Evolutionary conservation across 2,888 invertebrate genomes (phyloP).

Genomic region (Allygus modestus): DNA sequence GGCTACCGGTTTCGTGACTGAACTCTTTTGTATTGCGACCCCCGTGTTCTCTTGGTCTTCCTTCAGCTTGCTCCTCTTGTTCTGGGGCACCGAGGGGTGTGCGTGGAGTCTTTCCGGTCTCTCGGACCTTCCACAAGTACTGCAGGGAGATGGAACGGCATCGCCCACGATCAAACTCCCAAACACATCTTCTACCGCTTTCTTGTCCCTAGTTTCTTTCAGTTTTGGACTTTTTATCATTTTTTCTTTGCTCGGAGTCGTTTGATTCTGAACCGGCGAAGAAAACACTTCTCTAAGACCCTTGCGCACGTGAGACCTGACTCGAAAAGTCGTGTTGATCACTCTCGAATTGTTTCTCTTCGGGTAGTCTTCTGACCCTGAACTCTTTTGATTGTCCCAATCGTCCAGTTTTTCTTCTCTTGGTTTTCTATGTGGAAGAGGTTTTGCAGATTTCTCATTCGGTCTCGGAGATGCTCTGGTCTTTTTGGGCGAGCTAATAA

Average conservation of each 20-base stretch:
- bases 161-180: slow-evolving; percentile 60
- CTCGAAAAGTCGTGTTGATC: slow-evolving; percentile 62
- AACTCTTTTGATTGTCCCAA: slow-evolving; percentile 65
- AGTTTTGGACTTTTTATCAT: slow-evolving; percentile 45
- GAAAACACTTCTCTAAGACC: slow-evolving; percentile 59
- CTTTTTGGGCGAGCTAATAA: slow-evolving; percentile 60
- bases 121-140: slow-evolving; percentile 82
- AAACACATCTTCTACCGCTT: slow-evolving; percentile 63
- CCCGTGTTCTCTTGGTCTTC: slow-evolving; percentile 57
- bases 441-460: slow-evolving; percentile 38
- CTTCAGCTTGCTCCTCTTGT: slow-evolving; percentile 67
- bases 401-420: slow-evolving; percentile 47
- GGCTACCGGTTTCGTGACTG: slow-evolving; percentile 77
- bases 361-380: slow-evolving; percentile 57
- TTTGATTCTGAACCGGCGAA: slow-evolving; percentile 37
- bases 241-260: neutral
- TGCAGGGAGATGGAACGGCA: slow-evolving; percentile 78
- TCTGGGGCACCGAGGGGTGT: slow-evolving; percentile 74
- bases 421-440: neutral
- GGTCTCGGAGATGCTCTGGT: slow-evolving; percentile 1
- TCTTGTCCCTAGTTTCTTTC: slow-evolving; percentile 46
- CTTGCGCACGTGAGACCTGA: slow-evolving; percentile 55
- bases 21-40: slow-evolving; percentile 74
- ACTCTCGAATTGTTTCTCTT: slow-evolving; percentile 55
- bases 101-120: slow-evolving; percentile 83